These are phyloP conservation scores for Lithophane ornitopus DNA, from an alignment of 2,888 invertebrate species.

Conservation along the genomic window DNA sequence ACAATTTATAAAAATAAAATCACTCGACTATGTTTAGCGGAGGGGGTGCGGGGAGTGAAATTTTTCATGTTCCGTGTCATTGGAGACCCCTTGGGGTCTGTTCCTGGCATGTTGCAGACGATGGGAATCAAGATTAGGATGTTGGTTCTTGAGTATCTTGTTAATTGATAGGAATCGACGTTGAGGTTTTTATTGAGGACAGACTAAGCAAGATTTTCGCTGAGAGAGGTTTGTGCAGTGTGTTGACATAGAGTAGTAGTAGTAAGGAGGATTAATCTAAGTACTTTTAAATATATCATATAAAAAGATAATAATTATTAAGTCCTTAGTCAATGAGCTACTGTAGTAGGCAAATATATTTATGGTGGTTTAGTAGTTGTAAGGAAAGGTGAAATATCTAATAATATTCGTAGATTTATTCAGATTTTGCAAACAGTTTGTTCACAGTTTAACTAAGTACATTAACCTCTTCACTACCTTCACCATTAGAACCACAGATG, in stretches of 20 bases:
- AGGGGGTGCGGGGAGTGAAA: constrained; percentile 46
- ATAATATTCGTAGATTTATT: not conserved
- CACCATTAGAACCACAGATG: not conserved
- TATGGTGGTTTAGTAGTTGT: not conserved
- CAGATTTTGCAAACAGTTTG: not conserved
- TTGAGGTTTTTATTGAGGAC: constrained; percentile 10
- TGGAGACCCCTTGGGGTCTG: constrained; percentile 55
- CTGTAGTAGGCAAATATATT: not conserved
- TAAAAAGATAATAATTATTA: not conserved
- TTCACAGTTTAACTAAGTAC: not conserved
- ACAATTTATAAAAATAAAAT: constrained; percentile 77
- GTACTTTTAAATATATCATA: not conserved
- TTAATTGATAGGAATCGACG: constrained; percentile 43
- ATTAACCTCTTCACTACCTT: too few relatives aligned
- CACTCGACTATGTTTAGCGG: constrained; percentile 57
- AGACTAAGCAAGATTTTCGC: not conserved
- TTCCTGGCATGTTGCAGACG: constrained; percentile 49
- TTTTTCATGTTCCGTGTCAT: constrained; percentile 75
- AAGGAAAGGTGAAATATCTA: not conserved
- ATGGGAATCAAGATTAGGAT: constrained; percentile 44
- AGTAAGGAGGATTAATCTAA: not conserved
- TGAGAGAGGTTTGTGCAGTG: not conserved
- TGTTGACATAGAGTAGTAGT: not conserved
- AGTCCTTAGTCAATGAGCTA: not conserved
- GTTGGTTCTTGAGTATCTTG: constrained; percentile 36